A percentile compares a stretch with the other conserved stretches of the same genome.
Evolutionary conservation across 2,113 vertebrate genomes (phyloP).

Genomic region (Riparia riparia): DNA sequence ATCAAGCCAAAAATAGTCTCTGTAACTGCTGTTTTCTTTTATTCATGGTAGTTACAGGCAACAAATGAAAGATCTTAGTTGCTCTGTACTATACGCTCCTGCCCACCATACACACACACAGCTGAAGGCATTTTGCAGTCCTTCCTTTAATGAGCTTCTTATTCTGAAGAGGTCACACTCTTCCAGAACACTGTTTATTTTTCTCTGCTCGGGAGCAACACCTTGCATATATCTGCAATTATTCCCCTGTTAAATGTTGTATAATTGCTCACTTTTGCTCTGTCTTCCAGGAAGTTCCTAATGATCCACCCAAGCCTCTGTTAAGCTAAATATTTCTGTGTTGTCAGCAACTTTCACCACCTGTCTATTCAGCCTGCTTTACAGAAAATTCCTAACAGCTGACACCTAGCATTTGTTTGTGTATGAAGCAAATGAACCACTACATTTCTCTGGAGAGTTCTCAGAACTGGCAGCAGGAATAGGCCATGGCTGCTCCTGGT

Average conservation of each 20-base stretch:
- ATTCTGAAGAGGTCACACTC: conserved; percentile 7
- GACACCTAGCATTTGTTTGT: neutral
- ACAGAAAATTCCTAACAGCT: conserved; percentile 16
- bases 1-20: neutral
- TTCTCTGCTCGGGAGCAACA: neutral
- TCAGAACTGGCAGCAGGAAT: neutral
- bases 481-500: neutral
- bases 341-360: conserved; percentile 53
- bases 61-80: neutral
- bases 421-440: neutral
- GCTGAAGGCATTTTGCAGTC: neutral
- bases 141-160: neutral
- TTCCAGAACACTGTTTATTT: neutral
- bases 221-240: neutral
- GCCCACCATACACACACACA: accelerated
- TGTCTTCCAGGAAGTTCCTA: conserved; percentile 22
- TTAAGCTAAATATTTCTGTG: conserved; percentile 1
- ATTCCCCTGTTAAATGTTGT: neutral
- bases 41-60: neutral
- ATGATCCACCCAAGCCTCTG: neutral
- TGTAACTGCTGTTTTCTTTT: neutral
- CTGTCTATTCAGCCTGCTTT: conserved; percentile 20
- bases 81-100: neutral
- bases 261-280: neutral
- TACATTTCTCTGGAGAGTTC: accelerated